phyloP scores from a whole-genome alignment of 2,888 invertebrate species.

The Ryuthela nishihirai region DNA sequence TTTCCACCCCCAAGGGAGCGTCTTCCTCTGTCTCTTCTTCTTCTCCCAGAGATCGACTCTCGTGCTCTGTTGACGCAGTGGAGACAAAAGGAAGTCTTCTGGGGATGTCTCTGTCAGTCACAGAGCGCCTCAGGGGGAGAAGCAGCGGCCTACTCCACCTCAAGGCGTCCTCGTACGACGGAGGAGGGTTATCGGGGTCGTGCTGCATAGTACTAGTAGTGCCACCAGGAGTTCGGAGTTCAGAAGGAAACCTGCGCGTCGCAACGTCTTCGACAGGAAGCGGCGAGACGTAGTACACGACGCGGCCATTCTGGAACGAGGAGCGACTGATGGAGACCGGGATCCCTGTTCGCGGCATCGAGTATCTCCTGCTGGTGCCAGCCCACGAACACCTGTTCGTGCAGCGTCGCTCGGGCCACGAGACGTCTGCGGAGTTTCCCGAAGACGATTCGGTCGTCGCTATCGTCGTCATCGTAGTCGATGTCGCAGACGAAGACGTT shows the following conservation, averaged over 20 bases:
- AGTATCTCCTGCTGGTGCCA: background rate
- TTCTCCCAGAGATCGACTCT: constrained; percentile 15
- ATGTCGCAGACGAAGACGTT: no score
- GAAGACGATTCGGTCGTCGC: no score
- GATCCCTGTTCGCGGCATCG: constrained; percentile 4
- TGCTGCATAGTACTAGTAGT: constrained; percentile 37
- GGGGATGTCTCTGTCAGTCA: constrained; percentile 40
- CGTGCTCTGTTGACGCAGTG: background rate
- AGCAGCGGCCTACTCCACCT: constrained; percentile 51
- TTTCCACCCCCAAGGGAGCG: constrained; percentile 5
- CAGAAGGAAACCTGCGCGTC: no score
- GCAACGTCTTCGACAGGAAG: constrained; percentile 17
- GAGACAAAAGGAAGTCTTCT: constrained; percentile 25
- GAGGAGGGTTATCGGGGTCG: constrained; percentile 49
- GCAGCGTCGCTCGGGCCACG: constrained; percentile 4
- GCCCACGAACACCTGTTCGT: background rate
- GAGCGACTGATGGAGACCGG: constrained; percentile 37
- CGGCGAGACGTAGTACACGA: constrained; percentile 32
- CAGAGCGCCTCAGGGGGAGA: constrained; percentile 33
- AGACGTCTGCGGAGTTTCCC: background rate
- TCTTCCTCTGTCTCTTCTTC: constrained; percentile 29
- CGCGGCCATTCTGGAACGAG: constrained; percentile 28
- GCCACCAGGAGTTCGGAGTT: background rate
- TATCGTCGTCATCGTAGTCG: no score
- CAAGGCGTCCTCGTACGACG: constrained; percentile 64